Evolutionary conservation across 2,113 vertebrate genomes (phyloP).

Genomic region (Chionodraco myersi): DNA sequence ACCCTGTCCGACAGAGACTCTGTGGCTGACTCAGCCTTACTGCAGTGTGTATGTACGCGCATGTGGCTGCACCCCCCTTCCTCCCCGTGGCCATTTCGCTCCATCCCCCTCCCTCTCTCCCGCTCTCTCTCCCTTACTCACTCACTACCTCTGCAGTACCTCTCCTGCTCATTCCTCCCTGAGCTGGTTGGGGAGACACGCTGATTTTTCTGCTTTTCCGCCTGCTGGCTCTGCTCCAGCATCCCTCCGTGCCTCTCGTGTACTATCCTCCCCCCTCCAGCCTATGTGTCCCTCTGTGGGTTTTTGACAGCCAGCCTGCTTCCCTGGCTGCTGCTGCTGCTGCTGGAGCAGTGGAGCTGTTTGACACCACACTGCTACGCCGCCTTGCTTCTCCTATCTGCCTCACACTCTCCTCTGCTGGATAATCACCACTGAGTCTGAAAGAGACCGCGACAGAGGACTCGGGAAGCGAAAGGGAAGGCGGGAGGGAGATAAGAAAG

Average conservation of each 20-base stretch:
- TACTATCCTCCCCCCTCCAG: slow-evolving; percentile 34
- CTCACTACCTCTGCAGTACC: slow-evolving; percentile 75
- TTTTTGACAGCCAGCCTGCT: slow-evolving; percentile 59
- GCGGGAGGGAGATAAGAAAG: slow-evolving; percentile 26
- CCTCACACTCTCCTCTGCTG: slow-evolving; percentile 49
- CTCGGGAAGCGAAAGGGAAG: neutral
- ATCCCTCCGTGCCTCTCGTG: slow-evolving; percentile 50
- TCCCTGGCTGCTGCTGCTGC: slow-evolving; percentile 45
- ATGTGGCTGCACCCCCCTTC: slow-evolving; percentile 26
- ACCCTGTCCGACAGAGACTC: slow-evolving; percentile 47
- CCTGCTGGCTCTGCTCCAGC: slow-evolving; percentile 68
- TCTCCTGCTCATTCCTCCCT: slow-evolving; percentile 62
- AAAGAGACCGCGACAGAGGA: slow-evolving; percentile 37
- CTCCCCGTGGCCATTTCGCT: slow-evolving; percentile 4
- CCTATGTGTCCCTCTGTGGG: slow-evolving; percentile 51
- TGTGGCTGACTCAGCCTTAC: slow-evolving; percentile 70
- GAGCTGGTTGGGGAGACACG: slow-evolving; percentile 48
- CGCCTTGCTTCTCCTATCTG: slow-evolving; percentile 37
- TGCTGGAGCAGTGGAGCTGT: slow-evolving; percentile 50
- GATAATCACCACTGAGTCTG: slow-evolving; percentile 52
- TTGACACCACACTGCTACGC: slow-evolving; percentile 50
- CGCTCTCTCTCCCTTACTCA: slow-evolving; percentile 22
- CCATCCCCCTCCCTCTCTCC: slow-evolving; percentile 14
- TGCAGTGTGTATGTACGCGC: slow-evolving; percentile 35
- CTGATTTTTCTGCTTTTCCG: slow-evolving; percentile 53